These are phyloP conservation scores for Panagrolaimus sp. DNA, from an alignment of 1,140 invertebrate species.

Conservation along the genomic window DNA sequence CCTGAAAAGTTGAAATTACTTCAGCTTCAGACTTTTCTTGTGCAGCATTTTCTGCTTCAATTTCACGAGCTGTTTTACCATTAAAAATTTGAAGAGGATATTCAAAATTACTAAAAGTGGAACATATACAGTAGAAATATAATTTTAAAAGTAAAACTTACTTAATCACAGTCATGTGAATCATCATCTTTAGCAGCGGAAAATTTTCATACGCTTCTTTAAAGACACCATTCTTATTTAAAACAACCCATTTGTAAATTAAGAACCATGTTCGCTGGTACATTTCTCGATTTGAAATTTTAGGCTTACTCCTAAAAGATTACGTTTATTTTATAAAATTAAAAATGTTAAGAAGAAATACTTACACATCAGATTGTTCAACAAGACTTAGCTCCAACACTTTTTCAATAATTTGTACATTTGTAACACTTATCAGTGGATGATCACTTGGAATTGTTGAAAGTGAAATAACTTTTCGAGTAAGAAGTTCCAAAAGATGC, in stretches of 20 bases:
- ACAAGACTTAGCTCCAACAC: neutral
- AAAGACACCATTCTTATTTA: neutral
- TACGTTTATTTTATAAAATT: too few relatives aligned
- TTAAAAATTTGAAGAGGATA: neutral
- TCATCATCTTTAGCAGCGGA: neutral
- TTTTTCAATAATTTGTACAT: neutral
- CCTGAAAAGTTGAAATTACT: neutral
- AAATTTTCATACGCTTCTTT: neutral
- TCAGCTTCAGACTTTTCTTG: neutral
- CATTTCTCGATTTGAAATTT: neutral
- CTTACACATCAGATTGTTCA: neutral
- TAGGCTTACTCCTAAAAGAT: neutral
- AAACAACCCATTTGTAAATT: neutral
- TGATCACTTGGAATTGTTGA: neutral
- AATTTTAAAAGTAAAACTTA: neutral
- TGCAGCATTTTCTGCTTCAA: neutral
- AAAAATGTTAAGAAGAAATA: too few relatives aligned
- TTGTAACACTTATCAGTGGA: neutral
- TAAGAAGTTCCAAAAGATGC: too few relatives aligned
- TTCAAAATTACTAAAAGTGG: neutral
- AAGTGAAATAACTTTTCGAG: too few relatives aligned
- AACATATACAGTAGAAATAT: neutral
- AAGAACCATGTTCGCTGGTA: constrained; percentile 4
- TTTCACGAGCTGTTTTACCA: neutral
- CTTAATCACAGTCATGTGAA: constrained; percentile 8